Conservation (phyloP, 1,140 invertebrate genomes). For the Campoletis sonorensis region DNA sequence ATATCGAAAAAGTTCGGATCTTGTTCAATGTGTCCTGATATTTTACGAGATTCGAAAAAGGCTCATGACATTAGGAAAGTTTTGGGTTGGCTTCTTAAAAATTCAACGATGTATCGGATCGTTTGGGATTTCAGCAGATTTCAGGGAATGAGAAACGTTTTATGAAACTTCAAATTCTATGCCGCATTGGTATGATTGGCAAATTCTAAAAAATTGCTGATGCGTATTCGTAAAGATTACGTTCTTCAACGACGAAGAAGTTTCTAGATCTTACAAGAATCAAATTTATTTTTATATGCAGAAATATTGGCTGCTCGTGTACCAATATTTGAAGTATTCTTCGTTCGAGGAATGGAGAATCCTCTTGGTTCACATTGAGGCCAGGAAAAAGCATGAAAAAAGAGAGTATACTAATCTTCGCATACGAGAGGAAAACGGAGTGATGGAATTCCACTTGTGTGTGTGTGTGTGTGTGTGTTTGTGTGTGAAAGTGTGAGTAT, state of each 20-base stretch:
- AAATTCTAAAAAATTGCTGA: background rate
- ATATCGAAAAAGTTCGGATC: no score
- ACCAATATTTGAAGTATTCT: background rate
- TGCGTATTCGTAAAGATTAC: background rate
- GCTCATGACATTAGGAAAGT: no score
- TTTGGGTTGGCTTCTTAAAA: no score
- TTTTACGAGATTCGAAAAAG: no score
- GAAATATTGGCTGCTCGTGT: background rate
- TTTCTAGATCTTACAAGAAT: background rate
- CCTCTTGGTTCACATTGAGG: background rate
- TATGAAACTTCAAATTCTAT: no score
- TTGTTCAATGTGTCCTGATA: no score
- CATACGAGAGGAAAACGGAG: background rate
- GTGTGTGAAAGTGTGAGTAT: background rate
- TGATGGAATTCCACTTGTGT: background rate
- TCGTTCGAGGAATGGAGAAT: background rate
- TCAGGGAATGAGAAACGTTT: no score
- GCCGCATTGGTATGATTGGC: no score
- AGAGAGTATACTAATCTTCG: constrained; percentile 1
- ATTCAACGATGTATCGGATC: no score
- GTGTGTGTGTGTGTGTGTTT: background rate
- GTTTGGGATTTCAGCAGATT: no score
- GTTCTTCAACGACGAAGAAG: background rate
- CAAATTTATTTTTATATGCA: background rate
- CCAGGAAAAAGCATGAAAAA: background rate